A percentile compares a stretch with the other conserved stretches of the same genome.
These are phyloP conservation scores for Pica pica DNA, from an alignment of 2,113 vertebrate species.

Conservation along the genomic window DNA sequence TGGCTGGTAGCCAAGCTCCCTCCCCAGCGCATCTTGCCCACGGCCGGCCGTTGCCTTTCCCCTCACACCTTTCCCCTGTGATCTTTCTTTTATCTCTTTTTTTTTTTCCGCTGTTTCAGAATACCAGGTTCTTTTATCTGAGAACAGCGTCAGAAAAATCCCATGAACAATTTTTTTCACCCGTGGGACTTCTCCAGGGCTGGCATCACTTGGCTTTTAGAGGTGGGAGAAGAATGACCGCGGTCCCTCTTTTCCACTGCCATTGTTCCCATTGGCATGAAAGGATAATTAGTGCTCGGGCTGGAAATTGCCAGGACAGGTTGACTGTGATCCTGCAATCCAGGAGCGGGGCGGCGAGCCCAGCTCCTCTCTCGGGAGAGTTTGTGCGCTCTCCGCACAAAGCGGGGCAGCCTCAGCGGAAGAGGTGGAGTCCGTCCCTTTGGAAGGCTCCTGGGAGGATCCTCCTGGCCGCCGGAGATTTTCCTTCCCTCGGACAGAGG, in stretches of 20 bases:
- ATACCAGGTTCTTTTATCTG: not conserved
- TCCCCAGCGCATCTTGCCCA: not conserved
- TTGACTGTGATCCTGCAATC: fast-evolving
- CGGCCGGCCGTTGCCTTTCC: fast-evolving
- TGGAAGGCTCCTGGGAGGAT: not conserved
- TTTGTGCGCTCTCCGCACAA: not conserved
- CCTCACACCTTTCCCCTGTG: fast-evolving
- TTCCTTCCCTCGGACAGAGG: not conserved
- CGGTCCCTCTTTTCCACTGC: fast-evolving
- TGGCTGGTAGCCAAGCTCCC: not conserved
- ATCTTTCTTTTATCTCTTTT: not conserved
- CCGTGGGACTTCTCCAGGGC: not conserved
- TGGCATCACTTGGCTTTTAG: not conserved
- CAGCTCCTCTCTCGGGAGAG: fast-evolving
- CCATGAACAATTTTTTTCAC: fast-evolving
- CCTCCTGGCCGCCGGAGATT: not conserved
- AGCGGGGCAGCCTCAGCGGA: not conserved
- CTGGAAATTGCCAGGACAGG: not conserved
- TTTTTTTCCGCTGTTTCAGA: not conserved
- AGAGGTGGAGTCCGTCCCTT: not conserved
- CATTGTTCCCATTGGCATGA: fast-evolving
- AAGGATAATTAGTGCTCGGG: not conserved
- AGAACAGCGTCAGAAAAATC: not conserved
- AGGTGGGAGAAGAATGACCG: not conserved
- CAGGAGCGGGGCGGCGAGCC: not conserved